Evolutionary conservation across 1,140 invertebrate species (phyloP), one percentile per base, ranked within the genome.

Genomic region (Dendroctonus valens): DNA sequence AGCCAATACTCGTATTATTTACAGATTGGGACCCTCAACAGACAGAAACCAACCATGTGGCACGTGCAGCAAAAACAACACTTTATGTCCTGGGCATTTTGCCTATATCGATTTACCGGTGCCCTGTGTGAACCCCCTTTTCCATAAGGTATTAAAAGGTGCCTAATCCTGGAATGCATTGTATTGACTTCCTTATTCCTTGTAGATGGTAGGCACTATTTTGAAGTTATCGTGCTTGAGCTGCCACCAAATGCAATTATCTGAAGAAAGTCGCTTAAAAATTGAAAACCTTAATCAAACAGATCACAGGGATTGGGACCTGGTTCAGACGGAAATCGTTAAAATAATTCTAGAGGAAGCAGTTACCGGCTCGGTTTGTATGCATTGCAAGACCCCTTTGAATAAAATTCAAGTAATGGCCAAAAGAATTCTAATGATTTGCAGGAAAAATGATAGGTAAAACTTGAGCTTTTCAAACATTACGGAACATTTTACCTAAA

Each of bases 21-120:
- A 8, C n/a, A 62, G 75, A 75, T 59, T 67, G 83, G 90, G 90
- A 5, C 85, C 88, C 5, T 67, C 83, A 5, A 80, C 80, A 50
- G 83, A 84, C 3, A 81, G 80, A 67, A 81, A 83, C 75, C 89
- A 93, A 63, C 80, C 85, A 6, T 99, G 97, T 81, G 79, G 79
- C 8, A 98, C 95, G 11, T 99, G 97, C 80, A 83, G 84, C 6
- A 83, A 88, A 64, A 83, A 80, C 67, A 74, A 83, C n/a, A 70
- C 81, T 8, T 81, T 86, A 63, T 99, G 97, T 80, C 86, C 89
- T 0, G 97, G 97, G 5, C 97, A 99, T 80, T 90, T 96, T 81
- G 97, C 97, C 0, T 93, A 98, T 74, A 97, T 99, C 66, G 88
- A 90, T 65, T 80, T 99, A n/a, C 92, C 94, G 4, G 78, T 98